Evolutionary conservation across 2,888 invertebrate genomes (phyloP), one percentile per base, ranked within the genome.

Genomic region (Scaptomyza polygonia): DNA sequence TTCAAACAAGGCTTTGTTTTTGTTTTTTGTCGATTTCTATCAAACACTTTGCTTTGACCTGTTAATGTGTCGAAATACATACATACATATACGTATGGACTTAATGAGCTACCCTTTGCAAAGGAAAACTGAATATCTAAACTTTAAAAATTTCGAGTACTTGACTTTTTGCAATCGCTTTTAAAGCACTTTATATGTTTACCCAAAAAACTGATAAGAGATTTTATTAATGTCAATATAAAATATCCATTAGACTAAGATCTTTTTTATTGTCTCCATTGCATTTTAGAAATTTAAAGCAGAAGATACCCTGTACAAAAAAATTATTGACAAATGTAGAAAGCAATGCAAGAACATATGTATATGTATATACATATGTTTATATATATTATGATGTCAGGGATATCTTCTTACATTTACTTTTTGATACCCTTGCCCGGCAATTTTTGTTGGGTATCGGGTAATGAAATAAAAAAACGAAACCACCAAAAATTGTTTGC

Each of bases 401-500:
- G 18, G 47, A 48, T 21, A 48, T 9, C n/a, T 32, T n/a, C 9
- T 9, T 21, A 8, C 18, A 48, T 48, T n/a, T 21, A 49, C 11
- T 7, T 7, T 34, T 18, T 48, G 21, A 25, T 49, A 25, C 34
- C 34, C 34, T 49, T 49, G 18, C 14, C 34, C 14, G 25, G 7
- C 5, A 12, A 9, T 39, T 39, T 14, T 34, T 34, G 25, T 25
- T 49, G 14, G 11, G 63, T 63, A 63, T 72, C 56, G 59, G 61
- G 66, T 65, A 72, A 58, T 61, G 55, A 47, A 18, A 62, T 14
- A 43, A 25, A 63, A 32, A 30, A 34, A n/a, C n/a, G n/a, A 1
- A 29, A 9, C 8, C 29, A 29, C 8, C 29, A 29, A 29, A 29
- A 29, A 29, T 63, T 78, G 72, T 80, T 80, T 76, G 77, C 77